Base-by-base conservation (phyloP, 1,140 invertebrate genomes). In the Anagrus nilaparvatae region DNA sequence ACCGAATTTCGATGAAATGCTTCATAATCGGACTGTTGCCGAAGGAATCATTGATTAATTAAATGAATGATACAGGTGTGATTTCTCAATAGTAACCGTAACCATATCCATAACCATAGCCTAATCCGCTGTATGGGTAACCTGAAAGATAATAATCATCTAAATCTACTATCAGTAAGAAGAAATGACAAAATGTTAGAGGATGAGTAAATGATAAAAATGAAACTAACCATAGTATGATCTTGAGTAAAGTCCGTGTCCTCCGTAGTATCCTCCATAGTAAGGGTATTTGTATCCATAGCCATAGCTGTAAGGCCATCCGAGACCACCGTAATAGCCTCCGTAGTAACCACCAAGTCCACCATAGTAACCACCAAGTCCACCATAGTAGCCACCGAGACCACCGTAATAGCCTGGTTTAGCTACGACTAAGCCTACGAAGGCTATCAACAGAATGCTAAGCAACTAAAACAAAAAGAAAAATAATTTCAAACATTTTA, bases 31-130 rank as follows among this genome's bases (percentile, higher is more conserved):
- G 40, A 47, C 45, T 43, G 45, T 29, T 8, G 45, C 45, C 45
- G 40, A 43, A 28, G n/a, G 14, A 24, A 20, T 43, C 25, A 37
- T 1, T 35, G 10, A 44, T 23, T 10, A 44, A 20, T 39, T 38
- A 8, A 9, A 7, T 44, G 23, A 19, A 12, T 9, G 18, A 12
- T 21, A n/a, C 5, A 27, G 31, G 18, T 34, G 5, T 3, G 8
- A 7, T 13, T 12, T 28, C 2, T 16, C 16, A n/a, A 33, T 52
- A 59, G 34, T 54, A 46, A 14, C 55, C 55, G 6, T 49, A 54
- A 13, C 54, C 49, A 20, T 49, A 46, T 8, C 58, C 57, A 27
- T 36, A 52, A 21, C 59, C 60, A 13, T 56, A 52, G 16, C n/a
- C n/a, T n/a, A n/a, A n/a, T n/a, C n/a, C n/a, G n/a, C n/a, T n/a